These are phyloP conservation scores for Bombylius major DNA, from an alignment of 2,888 invertebrate species.

Conservation along the genomic window DNA sequence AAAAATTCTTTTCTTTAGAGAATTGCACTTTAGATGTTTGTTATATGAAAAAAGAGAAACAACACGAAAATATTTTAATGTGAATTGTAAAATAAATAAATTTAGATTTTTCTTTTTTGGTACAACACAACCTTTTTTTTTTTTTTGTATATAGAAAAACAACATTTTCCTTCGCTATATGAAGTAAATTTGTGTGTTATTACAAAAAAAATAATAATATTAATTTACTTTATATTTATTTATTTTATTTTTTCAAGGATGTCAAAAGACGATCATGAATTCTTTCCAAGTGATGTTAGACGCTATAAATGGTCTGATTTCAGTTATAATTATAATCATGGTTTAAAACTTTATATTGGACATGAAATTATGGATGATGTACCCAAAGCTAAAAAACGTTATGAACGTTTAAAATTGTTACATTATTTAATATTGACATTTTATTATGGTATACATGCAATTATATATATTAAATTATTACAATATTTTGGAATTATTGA, in stretches of 20 bases:
- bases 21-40: too few species aligned
- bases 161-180: too few species aligned
- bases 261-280: conserved; percentile 15
- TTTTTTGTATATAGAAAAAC: too few species aligned
- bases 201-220: neutral
- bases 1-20: too few species aligned
- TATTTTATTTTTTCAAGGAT: conserved; percentile 10
- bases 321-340: conserved; percentile 1
- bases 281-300: conserved; percentile 16
- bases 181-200: too few species aligned
- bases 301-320: conserved; percentile 11
- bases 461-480: neutral
- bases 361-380: neutral
- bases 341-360: conserved; percentile 2
- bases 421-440: conserved; percentile 1
- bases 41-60: neutral
- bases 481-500: conserved; percentile 1
- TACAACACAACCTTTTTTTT: too few species aligned
- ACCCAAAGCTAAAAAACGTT: neutral
- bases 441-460: conserved; percentile 2
- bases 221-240: too few species aligned
- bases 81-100: too few species aligned
- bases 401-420: neutral
- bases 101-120: too few species aligned
- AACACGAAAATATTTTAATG: too few species aligned